Percentiles rank a stretch among this genome's conserved stretches.
These are phyloP conservation scores for Drosophila busckii DNA, from an alignment of 1,140 invertebrate genomes.

Conservation along the genomic window DNA sequence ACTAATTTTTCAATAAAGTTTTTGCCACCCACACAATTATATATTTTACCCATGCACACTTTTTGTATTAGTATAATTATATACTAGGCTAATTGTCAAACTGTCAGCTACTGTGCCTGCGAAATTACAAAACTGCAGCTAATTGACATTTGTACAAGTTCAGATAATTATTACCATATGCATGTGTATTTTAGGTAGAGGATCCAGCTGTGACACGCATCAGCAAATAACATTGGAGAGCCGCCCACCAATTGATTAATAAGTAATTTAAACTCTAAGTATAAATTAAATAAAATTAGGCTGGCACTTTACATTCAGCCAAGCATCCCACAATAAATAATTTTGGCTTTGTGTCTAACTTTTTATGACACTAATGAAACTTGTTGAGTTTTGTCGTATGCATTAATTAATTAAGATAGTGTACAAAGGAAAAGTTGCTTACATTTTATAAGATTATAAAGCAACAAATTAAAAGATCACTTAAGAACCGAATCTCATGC, in stretches of 20 bases:
- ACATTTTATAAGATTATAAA: no score
- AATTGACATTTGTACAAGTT: constrained; percentile 17
- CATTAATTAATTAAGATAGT: no score
- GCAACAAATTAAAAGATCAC: no score
- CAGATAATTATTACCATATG: constrained; percentile 8
- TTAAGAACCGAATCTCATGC: no score
- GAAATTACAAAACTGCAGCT: neutral
- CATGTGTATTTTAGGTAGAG: neutral
- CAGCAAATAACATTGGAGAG: constrained; percentile 5
- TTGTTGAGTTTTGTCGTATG: no score
- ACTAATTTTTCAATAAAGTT: neutral
- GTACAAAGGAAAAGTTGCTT: no score
- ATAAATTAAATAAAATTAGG: neutral
- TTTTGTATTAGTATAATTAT: constrained; percentile 9
- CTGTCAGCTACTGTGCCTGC: constrained; percentile 19
- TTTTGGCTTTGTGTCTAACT: no score
- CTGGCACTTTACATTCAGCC: no score
- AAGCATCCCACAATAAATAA: no score
- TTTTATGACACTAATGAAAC: no score
- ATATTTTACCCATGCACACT: constrained; percentile 11
- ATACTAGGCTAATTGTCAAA: neutral
- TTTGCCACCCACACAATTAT: neutral
- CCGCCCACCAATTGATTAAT: constrained; percentile 8
- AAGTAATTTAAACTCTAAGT: neutral
- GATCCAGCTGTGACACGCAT: neutral